Percentiles rank a stretch among this genome's conserved stretches.
Conservation (phyloP, 2,113 vertebrate species). For the Pseudorhombus dupliciocellatus region DNA sequence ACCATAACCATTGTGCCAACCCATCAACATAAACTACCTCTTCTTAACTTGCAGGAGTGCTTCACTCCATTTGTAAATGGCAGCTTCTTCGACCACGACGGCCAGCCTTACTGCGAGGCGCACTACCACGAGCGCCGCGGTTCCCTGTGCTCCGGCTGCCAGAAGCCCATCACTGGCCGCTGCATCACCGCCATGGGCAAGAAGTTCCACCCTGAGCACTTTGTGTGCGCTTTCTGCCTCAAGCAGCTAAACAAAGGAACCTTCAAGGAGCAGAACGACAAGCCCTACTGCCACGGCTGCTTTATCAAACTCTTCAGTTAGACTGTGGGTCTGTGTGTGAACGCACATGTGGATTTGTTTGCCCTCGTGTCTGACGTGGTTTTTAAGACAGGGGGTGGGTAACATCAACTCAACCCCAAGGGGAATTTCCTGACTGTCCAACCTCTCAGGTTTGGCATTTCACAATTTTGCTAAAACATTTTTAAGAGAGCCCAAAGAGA, state of each 20-base stretch:
- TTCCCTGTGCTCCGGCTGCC: conserved; percentile 96
- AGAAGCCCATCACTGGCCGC: conserved; percentile 98
- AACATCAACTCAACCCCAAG: conserved; percentile 35
- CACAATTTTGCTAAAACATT: conserved; percentile 59
- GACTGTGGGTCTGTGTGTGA: conserved; percentile 35
- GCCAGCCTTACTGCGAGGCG: conserved; percentile 97
- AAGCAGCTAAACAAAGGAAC: conserved; percentile 99
- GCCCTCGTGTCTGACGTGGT: conserved; percentile 23
- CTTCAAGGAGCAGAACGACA: conserved; percentile 99
- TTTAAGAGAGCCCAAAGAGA: conserved; percentile 74
- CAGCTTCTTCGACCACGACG: conserved; percentile 98
- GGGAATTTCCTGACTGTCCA: conserved; percentile 48
- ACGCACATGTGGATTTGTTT: conserved; percentile 25
- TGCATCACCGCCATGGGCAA: conserved; percentile 99
- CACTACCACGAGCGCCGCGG: conserved; percentile 96
- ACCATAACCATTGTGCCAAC: not conserved
- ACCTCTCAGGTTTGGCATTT: conserved; percentile 57
- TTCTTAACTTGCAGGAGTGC: conserved; percentile 86
- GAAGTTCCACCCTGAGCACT: conserved; percentile 99
- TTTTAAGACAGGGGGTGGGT: conserved; percentile 35
- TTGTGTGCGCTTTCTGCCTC: conserved; percentile 98
- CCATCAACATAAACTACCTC: not conserved
- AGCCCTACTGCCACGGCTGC: conserved; percentile 98
- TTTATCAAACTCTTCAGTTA: conserved; percentile 98
- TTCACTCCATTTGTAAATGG: conserved; percentile 96